phyloP scores from a whole-genome alignment of 1,140 invertebrate species.

The Magallana angulata region DNA sequence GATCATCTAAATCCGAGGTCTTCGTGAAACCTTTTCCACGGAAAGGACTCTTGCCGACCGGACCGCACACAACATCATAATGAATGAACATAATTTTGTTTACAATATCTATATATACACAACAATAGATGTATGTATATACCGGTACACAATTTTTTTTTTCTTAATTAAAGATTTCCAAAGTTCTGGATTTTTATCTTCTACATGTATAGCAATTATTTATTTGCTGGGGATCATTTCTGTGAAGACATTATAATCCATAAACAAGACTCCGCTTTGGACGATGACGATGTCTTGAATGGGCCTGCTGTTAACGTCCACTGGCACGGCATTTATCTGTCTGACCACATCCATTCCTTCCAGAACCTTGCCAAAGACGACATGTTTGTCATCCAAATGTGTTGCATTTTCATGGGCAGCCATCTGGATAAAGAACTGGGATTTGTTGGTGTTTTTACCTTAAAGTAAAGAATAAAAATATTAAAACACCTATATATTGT shows the following conservation, averaged over 20 bases:
- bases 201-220: not conserved
- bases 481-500: too few species aligned
- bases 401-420: constrained; percentile 83
- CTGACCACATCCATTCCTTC: constrained; percentile 86
- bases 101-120: not conserved
- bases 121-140: too few species aligned
- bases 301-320: constrained; percentile 87
- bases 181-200: not conserved
- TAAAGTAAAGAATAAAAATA: not conserved
- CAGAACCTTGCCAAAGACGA: constrained; percentile 95
- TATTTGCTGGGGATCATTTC: constrained; percentile 76
- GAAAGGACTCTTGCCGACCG: not conserved
- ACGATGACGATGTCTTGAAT: constrained; percentile 85
- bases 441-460: constrained; percentile 76
- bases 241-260: constrained; percentile 72
- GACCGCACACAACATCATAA: not conserved
- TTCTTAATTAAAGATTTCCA: not conserved
- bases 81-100: not conserved
- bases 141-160: not conserved
- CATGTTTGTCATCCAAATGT: constrained; percentile 97
- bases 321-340: constrained; percentile 80
- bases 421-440: constrained; percentile 79
- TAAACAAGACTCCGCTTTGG: constrained; percentile 82
- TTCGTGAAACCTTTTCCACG: too few species aligned
- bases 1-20: too few species aligned